Evolutionary conservation across 2,113 vertebrate species (phyloP).

Genomic region (Thalassarche chlororhynchos): DNA sequence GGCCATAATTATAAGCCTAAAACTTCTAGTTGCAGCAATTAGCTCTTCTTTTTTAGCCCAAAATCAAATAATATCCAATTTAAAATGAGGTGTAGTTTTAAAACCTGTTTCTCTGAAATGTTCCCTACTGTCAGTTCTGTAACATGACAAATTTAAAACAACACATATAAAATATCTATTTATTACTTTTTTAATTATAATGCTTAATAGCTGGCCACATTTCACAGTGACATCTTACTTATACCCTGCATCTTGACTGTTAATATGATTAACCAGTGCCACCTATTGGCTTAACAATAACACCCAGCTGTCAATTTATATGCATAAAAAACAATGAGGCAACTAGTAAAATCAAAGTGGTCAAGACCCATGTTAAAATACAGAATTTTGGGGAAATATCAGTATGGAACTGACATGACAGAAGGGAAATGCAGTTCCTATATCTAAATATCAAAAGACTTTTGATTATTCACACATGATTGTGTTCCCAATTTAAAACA

Average conservation of each 20-base stretch:
- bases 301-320: not conserved
- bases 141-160: not conserved
- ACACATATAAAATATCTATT: not conserved
- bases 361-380: not conserved
- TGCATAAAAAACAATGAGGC: not conserved
- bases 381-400: not conserved
- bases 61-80: not conserved
- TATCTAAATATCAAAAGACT: not conserved
- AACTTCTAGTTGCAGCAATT: not conserved
- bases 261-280: slow-evolving; percentile 40
- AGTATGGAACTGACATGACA: not conserved
- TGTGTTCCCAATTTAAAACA: not conserved
- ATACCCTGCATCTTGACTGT: not conserved
- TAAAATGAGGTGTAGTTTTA: not conserved
- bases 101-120: not conserved
- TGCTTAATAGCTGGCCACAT: not conserved
- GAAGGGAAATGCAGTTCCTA: not conserved
- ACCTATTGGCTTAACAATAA: slow-evolving; percentile 30
- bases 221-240: not conserved
- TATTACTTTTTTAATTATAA: not conserved
- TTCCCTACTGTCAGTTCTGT: not conserved
- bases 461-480: not conserved
- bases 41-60: not conserved
- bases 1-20: not conserved
- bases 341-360: not conserved